Evolutionary conservation across 2,113 vertebrate genomes (phyloP), one percentile per base, ranked within the genome.

Genomic region (Leptobrachium ailaonicum): DNA sequence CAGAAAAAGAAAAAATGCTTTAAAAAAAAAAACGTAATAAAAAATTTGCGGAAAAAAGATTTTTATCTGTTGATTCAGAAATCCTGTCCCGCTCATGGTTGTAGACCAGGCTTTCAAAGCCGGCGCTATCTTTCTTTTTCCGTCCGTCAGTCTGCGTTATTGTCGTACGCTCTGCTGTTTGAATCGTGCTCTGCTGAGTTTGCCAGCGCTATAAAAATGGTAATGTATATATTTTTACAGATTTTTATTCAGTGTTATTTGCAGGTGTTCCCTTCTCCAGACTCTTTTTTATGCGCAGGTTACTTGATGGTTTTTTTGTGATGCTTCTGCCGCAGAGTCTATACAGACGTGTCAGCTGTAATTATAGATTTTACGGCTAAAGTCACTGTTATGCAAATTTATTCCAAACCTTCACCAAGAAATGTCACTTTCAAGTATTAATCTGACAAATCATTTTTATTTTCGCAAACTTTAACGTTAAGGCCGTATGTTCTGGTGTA

Each of bases 361-460:
- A 80, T 80, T 80, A 72, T n/a, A 66, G 45, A 66, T 66, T 80
- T 67, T 20, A 44, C 41, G 56, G 41, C 47, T 43, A 73, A 73
- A 80, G 60, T 44, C 71, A 13, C 50, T 80, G 62, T 80, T 73
- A 80, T 80, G 77, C 71, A 73, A 80, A 80, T 80, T 44, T 66
- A 42, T 67, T 73, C 71, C 64, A 67, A 73, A 80, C 41, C 50
- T 80, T 56, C 73, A 47, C 56, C n/a, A 70, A 43, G 41, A 58
- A 73, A 73, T 80, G 77, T 80, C 77, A 67, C 45, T 56, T 80
- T 73, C 62, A 54, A 73, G 63, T 67, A 56, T 67, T 54, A 73
- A 67, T 73, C 77, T 58, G 47, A 73, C 71, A 80, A 80, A 73
- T 80, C 71, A 73, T 80, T 80, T 80, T 58, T 80, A 73, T 67